These are phyloP conservation scores for Vidua chalybeata DNA, from an alignment of 2,113 vertebrate species.

Conservation along the genomic window DNA sequence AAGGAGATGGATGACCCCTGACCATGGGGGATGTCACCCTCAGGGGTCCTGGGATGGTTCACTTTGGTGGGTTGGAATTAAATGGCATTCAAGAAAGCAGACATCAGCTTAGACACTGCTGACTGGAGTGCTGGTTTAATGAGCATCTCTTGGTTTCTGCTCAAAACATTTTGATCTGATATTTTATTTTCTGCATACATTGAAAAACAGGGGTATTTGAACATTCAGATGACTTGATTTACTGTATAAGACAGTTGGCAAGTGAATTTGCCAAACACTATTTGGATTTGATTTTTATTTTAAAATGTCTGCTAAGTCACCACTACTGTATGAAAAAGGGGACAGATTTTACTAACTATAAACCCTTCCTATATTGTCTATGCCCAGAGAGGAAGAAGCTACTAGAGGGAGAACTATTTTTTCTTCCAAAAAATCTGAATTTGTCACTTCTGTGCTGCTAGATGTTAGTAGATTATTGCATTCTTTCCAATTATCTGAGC, in stretches of 20 bases:
- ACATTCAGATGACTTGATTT: slow-evolving; percentile 32
- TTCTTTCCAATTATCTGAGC: slow-evolving; percentile 55
- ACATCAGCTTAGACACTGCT: background rate
- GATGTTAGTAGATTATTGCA: background rate
- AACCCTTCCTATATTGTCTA: slow-evolving; percentile 1
- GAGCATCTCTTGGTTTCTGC: background rate
- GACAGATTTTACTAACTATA: slow-evolving; percentile 16
- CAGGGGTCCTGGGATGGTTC: background rate
- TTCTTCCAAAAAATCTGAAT: slow-evolving; percentile 28
- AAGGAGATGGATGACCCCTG: background rate
- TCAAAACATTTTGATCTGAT: background rate
- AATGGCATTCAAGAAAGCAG: background rate
- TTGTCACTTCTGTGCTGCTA: slow-evolving; percentile 21
- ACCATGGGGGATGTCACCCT: fast-evolving
- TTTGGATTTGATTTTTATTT: slow-evolving; percentile 34
- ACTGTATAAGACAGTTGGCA: slow-evolving; percentile 31
- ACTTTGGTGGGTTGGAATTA: background rate
- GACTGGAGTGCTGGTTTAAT: background rate
- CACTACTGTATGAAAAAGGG: slow-evolving; percentile 5
- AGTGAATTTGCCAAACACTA: slow-evolving; percentile 25
- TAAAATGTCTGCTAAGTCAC: slow-evolving; percentile 28
- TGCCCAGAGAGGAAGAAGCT: slow-evolving; percentile 8
- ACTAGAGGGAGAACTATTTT: slow-evolving; percentile 14
- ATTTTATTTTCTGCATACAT: slow-evolving; percentile 19
- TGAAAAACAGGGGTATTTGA: background rate